phyloP scores from a whole-genome alignment of 2,113 vertebrate species.

The Oreochromis spilurus region DNA sequence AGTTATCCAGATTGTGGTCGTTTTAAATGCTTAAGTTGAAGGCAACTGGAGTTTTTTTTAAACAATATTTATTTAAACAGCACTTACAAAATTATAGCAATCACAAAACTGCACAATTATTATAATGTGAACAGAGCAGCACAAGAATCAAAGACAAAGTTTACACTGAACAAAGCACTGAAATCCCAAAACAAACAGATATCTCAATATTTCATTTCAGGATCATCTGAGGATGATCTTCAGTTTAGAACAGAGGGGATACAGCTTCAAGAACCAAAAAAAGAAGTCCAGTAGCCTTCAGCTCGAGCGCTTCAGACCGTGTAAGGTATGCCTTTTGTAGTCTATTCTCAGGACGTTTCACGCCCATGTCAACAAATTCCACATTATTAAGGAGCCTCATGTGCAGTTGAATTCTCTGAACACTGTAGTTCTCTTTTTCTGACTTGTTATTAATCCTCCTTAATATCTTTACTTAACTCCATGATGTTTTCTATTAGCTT shows the following conservation, averaged over 20 bases:
- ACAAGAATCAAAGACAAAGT: neutral
- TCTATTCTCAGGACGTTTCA: neutral
- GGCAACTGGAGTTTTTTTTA: neutral
- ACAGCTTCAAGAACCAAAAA: neutral
- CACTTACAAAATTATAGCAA: neutral
- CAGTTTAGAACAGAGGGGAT: neutral
- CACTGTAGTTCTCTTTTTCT: neutral
- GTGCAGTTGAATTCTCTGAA: neutral
- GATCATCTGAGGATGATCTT: neutral
- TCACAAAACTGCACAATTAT: neutral
- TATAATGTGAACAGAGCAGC: neutral
- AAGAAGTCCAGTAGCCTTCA: neutral
- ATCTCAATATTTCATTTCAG: neutral
- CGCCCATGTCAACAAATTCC: neutral
- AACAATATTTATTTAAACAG: neutral
- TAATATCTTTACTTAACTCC: neutral
- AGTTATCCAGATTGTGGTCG: rapidly evolving
- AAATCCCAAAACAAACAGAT: neutral
- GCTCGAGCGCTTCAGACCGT: neutral
- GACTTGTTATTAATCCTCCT: neutral
- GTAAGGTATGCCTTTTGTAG: neutral
- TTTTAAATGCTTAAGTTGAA: neutral
- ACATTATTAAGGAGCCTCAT: neutral
- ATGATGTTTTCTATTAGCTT: neutral
- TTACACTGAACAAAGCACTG: neutral